Evolutionary conservation across 2,797 vertebrate genomes (phyloP).

Genomic region (Muraenolepis orangiensis): DNA sequence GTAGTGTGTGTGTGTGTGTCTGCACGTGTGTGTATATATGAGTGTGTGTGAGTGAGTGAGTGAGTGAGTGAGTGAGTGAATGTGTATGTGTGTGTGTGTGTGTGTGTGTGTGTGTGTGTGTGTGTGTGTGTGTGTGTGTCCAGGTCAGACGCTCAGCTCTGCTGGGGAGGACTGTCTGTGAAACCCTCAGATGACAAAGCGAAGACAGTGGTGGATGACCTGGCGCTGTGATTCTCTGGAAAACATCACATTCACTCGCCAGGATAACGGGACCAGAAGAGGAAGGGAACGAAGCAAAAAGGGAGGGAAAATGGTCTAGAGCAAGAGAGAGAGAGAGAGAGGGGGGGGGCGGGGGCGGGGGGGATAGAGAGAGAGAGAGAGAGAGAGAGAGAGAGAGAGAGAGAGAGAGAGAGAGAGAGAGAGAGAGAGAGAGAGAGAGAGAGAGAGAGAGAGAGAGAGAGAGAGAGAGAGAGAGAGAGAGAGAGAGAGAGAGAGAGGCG

Average conservation of each 20-base stretch:
- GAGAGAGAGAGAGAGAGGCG: background rate
- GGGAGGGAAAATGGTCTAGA: slow-evolving; percentile 32
- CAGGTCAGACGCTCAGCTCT: slow-evolving; percentile 31
- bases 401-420: too few species aligned
- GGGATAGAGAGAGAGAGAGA: slow-evolving; percentile 3
- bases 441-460: slow-evolving; percentile 1
- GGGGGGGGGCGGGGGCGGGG: slow-evolving; percentile 23
- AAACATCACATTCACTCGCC: slow-evolving; percentile 58
- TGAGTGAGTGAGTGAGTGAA: too few species aligned
- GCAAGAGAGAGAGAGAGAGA: slow-evolving; percentile 26
- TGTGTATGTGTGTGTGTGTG: too few species aligned
- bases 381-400: too few species aligned
- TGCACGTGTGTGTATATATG: too few species aligned
- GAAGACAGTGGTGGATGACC: slow-evolving; percentile 43
- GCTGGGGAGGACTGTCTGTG: slow-evolving; percentile 22
- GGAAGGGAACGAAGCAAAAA: slow-evolving; percentile 9
- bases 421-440: background rate
- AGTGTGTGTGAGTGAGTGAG: too few species aligned
- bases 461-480: background rate
- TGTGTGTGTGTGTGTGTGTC: background rate
- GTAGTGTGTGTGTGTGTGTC: background rate
- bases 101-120: too few species aligned
- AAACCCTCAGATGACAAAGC: slow-evolving; percentile 48
- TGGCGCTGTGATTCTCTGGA: slow-evolving; percentile 56
- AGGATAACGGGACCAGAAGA: background rate